Evolutionary conservation across 1,140 invertebrate genomes (phyloP).

Genomic region (Dolichoris vasculosae): DNA sequence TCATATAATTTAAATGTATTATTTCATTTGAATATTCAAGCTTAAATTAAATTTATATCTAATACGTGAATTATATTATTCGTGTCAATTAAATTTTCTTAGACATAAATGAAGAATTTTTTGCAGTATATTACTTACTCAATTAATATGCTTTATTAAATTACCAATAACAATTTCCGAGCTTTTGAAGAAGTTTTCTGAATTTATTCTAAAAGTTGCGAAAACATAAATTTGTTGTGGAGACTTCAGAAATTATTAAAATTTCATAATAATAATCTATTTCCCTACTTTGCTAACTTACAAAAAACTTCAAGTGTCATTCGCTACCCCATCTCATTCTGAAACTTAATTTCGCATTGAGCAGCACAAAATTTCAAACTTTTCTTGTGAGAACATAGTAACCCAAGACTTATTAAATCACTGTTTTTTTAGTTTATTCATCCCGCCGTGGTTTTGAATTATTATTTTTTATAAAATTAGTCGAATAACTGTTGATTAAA

Average conservation of each 20-base stretch:
- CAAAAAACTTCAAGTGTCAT: background rate
- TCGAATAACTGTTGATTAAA: too few relatives aligned
- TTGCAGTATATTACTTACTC: too few relatives aligned
- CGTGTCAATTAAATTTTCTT: background rate
- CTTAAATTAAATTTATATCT: background rate
- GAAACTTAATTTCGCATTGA: background rate
- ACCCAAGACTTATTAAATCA: conserved; percentile 17
- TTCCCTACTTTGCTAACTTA: background rate
- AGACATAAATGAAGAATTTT: background rate
- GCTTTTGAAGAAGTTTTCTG: background rate
- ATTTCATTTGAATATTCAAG: too few relatives aligned
- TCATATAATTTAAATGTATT: too few relatives aligned
- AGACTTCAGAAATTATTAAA: background rate
- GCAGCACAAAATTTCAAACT: background rate
- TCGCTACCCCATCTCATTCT: background rate
- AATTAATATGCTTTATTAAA: background rate
- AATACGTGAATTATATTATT: background rate
- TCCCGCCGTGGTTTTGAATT: background rate
- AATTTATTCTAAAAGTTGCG: background rate
- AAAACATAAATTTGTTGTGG: background rate
- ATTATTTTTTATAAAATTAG: too few relatives aligned
- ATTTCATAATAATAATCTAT: background rate
- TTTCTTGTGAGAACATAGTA: background rate
- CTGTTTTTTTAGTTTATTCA: background rate
- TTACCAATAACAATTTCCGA: background rate